A percentile compares a stretch with the other conserved stretches of the same genome.
Evolutionary conservation across 30 jellyfish, hydroid and myxozoan genomes (phyloP).

Genomic region (Morbakka virulenta): DNA sequence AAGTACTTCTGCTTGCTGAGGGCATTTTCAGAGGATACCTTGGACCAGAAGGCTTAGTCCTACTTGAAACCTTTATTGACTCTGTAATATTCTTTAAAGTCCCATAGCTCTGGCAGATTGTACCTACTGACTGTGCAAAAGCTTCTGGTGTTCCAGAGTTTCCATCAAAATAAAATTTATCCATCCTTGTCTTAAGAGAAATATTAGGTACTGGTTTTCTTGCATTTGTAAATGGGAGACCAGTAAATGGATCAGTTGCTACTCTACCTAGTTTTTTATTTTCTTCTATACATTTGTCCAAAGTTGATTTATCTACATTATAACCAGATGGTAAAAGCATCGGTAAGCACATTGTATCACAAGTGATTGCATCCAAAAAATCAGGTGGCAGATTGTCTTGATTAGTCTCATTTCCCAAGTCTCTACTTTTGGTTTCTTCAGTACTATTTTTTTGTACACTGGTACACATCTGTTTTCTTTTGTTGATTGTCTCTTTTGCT

Average conservation of each 20-base stretch:
- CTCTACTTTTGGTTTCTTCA: background rate
- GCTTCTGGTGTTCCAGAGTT: background rate
- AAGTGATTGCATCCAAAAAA: conserved; percentile 88
- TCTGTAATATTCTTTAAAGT: background rate
- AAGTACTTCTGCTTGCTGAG: background rate
- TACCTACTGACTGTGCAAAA: background rate
- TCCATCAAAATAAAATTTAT: conserved; percentile 24
- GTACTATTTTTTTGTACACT: background rate
- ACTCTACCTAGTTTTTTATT: conserved; percentile 65
- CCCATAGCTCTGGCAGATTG: background rate
- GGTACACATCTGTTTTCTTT: background rate
- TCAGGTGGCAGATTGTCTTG: conserved; percentile 49
- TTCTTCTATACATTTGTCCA: conserved; percentile 50
- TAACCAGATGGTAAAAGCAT: conserved; percentile 91
- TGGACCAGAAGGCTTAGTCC: background rate
- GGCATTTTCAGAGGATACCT: background rate
- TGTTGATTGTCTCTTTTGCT: background rate
- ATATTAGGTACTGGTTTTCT: conserved; percentile 71
- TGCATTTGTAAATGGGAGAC: conserved; percentile 46
- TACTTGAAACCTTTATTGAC: background rate
- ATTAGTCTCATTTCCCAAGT: background rate
- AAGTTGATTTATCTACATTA: conserved; percentile 61
- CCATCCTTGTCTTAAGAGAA: conserved; percentile 75
- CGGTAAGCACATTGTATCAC: conserved; percentile 72
- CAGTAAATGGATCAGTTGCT: conserved; percentile 96